phyloP scores from a whole-genome alignment of 2,888 invertebrate species.

The Mycalesis mineus region DNA sequence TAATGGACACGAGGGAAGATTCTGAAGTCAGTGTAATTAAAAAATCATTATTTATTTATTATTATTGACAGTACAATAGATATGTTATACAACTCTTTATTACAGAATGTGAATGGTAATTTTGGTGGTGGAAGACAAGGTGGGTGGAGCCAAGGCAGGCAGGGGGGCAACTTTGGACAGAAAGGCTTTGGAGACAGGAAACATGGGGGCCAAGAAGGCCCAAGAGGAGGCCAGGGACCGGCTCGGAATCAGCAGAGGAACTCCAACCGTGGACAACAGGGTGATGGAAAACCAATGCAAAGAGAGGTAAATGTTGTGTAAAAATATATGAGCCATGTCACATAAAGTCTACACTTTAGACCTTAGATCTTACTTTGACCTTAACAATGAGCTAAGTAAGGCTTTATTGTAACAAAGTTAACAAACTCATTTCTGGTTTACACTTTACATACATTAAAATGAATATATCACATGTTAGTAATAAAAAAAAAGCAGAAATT shows the following conservation, averaged over 20 bases:
- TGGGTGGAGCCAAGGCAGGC: constrained; percentile 32
- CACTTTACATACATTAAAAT: too few species aligned
- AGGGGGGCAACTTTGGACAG: constrained; percentile 37
- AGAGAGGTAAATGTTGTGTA: constrained; percentile 49
- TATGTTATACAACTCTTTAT: constrained; percentile 19
- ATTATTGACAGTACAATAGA: not conserved
- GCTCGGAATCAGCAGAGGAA: constrained; percentile 32
- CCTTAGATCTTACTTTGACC: too few species aligned
- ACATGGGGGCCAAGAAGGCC: constrained; percentile 35
- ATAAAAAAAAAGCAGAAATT: too few species aligned
- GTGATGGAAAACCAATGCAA: constrained; percentile 52
- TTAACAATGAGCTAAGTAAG: too few species aligned
- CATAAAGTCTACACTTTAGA: too few species aligned
- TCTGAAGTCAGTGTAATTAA: constrained; percentile 21
- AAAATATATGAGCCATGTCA: not conserved
- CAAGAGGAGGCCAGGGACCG: constrained; percentile 38
- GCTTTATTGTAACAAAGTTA: too few species aligned
- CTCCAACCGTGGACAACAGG: constrained; percentile 41
- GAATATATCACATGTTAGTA: too few species aligned
- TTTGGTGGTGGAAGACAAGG: constrained; percentile 46
- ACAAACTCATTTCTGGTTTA: too few species aligned
- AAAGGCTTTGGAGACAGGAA: constrained; percentile 20
- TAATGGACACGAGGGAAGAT: constrained; percentile 23
- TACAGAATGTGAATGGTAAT: constrained; percentile 62
- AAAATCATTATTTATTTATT: not conserved